Evolutionary conservation across 1,140 invertebrate species (phyloP).

Genomic region (Medauroidea extradentata): DNA sequence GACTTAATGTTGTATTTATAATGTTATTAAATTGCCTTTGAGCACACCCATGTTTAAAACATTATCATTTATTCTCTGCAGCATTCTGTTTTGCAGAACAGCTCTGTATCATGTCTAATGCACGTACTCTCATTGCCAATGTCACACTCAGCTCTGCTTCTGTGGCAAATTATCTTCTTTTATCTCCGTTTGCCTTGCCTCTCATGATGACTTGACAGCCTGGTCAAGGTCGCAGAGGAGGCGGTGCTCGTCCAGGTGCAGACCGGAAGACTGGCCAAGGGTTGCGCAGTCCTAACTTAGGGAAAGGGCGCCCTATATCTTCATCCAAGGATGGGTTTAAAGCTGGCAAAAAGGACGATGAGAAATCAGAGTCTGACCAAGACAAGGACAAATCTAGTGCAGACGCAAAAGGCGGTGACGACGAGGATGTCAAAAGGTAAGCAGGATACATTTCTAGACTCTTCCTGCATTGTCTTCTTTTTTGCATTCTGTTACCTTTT

Average conservation of each 20-base stretch:
- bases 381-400: slow-evolving; percentile 14
- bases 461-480: slow-evolving; percentile 12
- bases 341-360: slow-evolving; percentile 17
- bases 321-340: slow-evolving; percentile 9
- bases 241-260: slow-evolving; percentile 5
- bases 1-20: too few relatives aligned
- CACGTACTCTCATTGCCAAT: too few relatives aligned
- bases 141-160: too few relatives aligned
- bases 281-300: slow-evolving; percentile 12
- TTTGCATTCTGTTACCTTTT: too few relatives aligned
- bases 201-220: not conserved
- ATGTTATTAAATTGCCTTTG: too few relatives aligned
- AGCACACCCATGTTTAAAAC: too few relatives aligned
- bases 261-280: slow-evolving; percentile 15
- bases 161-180: too few relatives aligned
- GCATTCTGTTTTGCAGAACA: too few relatives aligned
- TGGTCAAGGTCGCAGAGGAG: slow-evolving; percentile 8
- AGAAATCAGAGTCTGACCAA: slow-evolving; percentile 13
- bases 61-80: too few relatives aligned
- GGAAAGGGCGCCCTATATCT: slow-evolving; percentile 13
- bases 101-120: too few relatives aligned
- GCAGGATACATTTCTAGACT: slow-evolving; percentile 7
- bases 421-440: slow-evolving; percentile 17
- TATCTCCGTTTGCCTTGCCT: too few relatives aligned
- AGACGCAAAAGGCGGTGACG: slow-evolving; percentile 9